These are phyloP conservation scores for Acanthopleura granulata DNA, from an alignment of 2,888 invertebrate genomes.

Conservation along the genomic window DNA sequence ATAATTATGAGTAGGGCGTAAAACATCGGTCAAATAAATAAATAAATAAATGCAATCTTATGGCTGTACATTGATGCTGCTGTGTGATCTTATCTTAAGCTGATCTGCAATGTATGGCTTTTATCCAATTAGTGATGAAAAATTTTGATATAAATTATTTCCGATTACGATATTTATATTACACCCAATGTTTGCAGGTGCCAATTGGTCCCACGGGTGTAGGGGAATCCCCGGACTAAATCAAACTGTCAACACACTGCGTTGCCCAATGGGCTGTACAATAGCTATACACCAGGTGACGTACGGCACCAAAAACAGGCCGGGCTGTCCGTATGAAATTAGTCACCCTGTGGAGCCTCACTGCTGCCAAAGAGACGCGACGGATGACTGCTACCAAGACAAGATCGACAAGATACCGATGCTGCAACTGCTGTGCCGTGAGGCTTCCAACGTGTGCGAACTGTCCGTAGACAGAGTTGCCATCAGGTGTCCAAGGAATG, in stretches of 20 bases:
- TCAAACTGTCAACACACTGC: not conserved
- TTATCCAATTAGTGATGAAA: no score
- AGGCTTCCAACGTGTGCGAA: slow-evolving; percentile 12
- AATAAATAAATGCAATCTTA: no score
- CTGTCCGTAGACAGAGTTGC: slow-evolving; percentile 3
- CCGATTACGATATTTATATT: no score
- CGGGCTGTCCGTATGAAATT: slow-evolving; percentile 13
- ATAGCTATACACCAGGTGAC: slow-evolving; percentile 4
- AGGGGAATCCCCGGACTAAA: slow-evolving; percentile 5
- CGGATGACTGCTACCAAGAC: slow-evolving; percentile 2
- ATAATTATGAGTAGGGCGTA: no score
- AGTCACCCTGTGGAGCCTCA: slow-evolving; percentile 13
- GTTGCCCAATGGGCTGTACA: not conserved
- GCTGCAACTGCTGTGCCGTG: slow-evolving; percentile 14
- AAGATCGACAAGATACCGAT: not conserved
- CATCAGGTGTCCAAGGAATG: slow-evolving; percentile 7
- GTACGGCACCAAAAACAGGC: not conserved
- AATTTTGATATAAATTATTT: no score
- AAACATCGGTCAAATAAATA: no score
- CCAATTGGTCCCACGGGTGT: slow-evolving; percentile 9
- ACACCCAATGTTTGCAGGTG: no score
- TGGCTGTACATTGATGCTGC: no score
- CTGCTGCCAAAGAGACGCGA: not conserved
- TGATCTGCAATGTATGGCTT: no score
- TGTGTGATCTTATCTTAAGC: no score